Evolutionary conservation across 2,113 vertebrate genomes (phyloP).

Genomic region (Chinchilla lanigera): DNA sequence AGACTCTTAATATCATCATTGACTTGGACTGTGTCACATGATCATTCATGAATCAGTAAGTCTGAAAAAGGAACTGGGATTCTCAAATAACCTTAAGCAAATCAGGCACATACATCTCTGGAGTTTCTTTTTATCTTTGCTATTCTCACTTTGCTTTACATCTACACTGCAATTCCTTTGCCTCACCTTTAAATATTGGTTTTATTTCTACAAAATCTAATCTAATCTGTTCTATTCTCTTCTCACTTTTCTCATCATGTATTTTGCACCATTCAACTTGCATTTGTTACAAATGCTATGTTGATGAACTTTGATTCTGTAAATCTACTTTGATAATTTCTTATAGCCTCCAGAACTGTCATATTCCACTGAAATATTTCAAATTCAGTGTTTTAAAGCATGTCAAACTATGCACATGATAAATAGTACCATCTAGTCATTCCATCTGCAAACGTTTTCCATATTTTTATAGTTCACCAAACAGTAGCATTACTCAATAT

Average conservation of each 20-base stretch:
- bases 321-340: background rate
- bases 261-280: background rate
- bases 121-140: background rate
- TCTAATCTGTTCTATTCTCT: background rate
- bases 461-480: background rate
- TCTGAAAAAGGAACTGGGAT: background rate
- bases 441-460: background rate
- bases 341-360: background rate
- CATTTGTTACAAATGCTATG: background rate
- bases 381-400: background rate
- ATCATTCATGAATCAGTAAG: background rate
- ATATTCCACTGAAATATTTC: background rate
- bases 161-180: background rate
- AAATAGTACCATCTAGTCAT: background rate
- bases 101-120: background rate
- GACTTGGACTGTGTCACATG: background rate
- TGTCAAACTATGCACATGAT: background rate
- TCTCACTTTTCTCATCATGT: background rate
- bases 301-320: background rate
- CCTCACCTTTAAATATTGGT: background rate
- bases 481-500: background rate
- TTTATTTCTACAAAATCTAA: background rate
- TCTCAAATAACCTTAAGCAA: background rate
- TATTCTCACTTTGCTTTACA: background rate
- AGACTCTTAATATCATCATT: background rate